Conservation (phyloP, 1,140 invertebrate species). For the Diorhabda carinulata region DNA sequence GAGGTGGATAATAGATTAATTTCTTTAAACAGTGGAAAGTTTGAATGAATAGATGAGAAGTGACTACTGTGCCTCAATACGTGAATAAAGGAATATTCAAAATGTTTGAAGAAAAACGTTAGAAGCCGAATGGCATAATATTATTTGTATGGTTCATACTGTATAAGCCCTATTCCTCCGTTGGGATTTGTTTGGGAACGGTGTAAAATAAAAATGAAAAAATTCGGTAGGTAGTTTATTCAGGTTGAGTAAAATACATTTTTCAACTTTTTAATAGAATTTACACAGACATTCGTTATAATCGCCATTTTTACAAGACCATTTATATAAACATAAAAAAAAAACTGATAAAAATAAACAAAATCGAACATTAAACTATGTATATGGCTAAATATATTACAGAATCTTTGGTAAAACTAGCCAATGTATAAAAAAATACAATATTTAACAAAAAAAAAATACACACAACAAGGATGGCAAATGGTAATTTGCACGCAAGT, state of each 20-base stretch:
- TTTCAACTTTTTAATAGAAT: slow-evolving; percentile 42
- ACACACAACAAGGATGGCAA: slow-evolving; percentile 31
- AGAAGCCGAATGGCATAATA: too few relatives aligned
- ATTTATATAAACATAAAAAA: slow-evolving; percentile 35
- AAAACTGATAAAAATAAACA: slow-evolving; percentile 35
- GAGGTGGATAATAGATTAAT: too few relatives aligned
- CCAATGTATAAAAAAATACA: slow-evolving; percentile 38
- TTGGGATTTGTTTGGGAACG: too few relatives aligned
- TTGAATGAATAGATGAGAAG: too few relatives aligned
- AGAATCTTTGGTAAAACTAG: slow-evolving; percentile 46
- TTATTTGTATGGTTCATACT: too few relatives aligned
- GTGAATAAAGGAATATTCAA: too few relatives aligned
- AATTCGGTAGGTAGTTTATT: slow-evolving; percentile 27
- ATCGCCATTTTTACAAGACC: slow-evolving; percentile 42
- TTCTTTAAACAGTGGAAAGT: too few relatives aligned
- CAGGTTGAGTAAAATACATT: slow-evolving; percentile 45
- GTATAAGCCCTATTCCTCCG: too few relatives aligned
- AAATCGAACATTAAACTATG: slow-evolving; percentile 34
- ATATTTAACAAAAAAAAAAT: slow-evolving; percentile 32
- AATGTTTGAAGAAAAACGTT: too few relatives aligned
- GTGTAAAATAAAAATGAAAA: background rate
- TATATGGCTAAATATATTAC: slow-evolving; percentile 43
- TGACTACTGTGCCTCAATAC: too few relatives aligned
- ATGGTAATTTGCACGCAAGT: slow-evolving; percentile 23
- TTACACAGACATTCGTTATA: slow-evolving; percentile 42